These are phyloP conservation scores for Seladonia tumulorum DNA, from an alignment of 2,888 invertebrate genomes.

Conservation along the genomic window DNA sequence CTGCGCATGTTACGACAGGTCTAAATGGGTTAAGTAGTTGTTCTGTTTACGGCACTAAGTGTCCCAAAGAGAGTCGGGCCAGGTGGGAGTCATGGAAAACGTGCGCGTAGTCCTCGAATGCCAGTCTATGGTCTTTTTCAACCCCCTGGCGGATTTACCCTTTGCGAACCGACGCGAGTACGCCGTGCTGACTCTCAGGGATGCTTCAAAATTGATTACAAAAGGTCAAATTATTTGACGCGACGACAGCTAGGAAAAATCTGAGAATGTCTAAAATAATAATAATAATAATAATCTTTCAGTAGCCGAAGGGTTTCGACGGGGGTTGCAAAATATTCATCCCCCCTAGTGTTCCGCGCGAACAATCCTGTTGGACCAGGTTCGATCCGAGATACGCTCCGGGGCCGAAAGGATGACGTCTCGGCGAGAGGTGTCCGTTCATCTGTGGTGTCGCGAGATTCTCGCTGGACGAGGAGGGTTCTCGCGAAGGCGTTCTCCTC, in stretches of 20 bases:
- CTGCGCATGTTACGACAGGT: background rate
- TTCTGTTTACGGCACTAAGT: background rate
- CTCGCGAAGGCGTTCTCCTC: slow-evolving; percentile 59
- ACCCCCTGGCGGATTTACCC: background rate
- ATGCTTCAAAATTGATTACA: background rate
- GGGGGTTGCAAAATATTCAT: background rate
- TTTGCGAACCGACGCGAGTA: background rate
- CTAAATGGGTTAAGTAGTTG: background rate
- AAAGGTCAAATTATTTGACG: too few species aligned
- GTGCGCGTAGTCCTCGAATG: background rate
- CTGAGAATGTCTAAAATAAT: too few species aligned
- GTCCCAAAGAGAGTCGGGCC: background rate
- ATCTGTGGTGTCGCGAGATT: background rate
- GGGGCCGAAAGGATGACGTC: background rate
- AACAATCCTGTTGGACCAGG: background rate
- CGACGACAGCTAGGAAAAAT: too few species aligned
- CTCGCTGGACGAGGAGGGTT: slow-evolving; percentile 1
- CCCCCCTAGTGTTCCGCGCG: background rate
- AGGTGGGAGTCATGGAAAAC: background rate
- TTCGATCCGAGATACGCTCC: background rate
- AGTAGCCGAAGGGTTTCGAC: background rate
- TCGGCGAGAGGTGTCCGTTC: background rate
- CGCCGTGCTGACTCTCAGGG: background rate
- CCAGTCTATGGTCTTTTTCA: background rate
- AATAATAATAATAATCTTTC: too few species aligned